Base-by-base conservation (phyloP, 2,797 vertebrate genomes). In the Dipus sagitta region DNA sequence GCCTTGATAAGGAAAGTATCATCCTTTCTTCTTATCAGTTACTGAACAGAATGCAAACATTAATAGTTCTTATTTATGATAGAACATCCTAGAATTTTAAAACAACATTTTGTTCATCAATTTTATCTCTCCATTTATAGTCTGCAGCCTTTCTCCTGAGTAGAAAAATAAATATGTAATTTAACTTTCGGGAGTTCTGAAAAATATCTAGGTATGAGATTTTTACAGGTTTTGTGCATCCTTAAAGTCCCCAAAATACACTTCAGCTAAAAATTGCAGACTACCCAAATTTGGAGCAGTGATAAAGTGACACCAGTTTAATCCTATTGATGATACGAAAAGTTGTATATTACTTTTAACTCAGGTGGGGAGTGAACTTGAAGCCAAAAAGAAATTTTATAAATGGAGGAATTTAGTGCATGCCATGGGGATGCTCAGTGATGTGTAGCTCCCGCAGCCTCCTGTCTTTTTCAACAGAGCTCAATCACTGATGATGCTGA, bases 1-100 rank as follows among this genome's bases (percentile, higher is more conserved):
- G 4, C 13, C 74, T 84, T 67, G 52, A 54, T 71, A 77, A 82
- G 23, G 17, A 78, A 1, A 18, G 10, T 14, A 10, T 18, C 77
- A 24, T 87, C 54, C 15, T 88, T 86, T 90, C 71, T 86, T 65
- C 42, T 87, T 77, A 34, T 79, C 82, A 86, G 38, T 62, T 54
- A 38, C n/a, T 70, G 81, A n/a, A 23, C 86, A 70, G 13, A 77
- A 64, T 38, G 10, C 20, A 3, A 38, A 85, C 26, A 6, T 70
- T 68, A 20, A 0, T 74, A 65, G 65, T 65, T 86, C 28, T 83
- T 67, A 24, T 65, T 92, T 81, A 67, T 74, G 23, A 64, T 3
- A 34, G 9, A 13, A 3, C n/a, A 30, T 26, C 34, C 34, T 58
- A 62, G 30, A 52, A 72, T 52, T 83, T 81, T 54, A 77, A 71